Evolutionary conservation across 2,888 invertebrate species (phyloP).

Genomic region (Aphidoletes aphidimyza): DNA sequence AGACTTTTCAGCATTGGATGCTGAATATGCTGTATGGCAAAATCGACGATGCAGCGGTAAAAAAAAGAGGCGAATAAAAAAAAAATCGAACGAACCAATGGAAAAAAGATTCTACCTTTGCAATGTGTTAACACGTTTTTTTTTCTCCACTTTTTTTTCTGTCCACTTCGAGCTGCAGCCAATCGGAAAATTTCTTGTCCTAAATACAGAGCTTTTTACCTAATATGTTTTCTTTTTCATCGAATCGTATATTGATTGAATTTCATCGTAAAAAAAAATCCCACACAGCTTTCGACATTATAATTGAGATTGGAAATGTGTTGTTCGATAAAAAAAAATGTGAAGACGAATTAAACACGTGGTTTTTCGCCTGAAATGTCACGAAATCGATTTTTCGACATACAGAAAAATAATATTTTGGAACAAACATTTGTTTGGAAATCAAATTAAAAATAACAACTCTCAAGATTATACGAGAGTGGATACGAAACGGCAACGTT

Average conservation of each 20-base stretch:
- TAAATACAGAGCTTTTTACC: not conserved
- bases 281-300: not conserved
- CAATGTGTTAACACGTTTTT: constrained; percentile 28
- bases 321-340: not conserved
- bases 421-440: not conserved
- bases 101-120: constrained; percentile 25
- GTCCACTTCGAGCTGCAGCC: not conserved
- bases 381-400: too few species aligned
- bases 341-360: not conserved
- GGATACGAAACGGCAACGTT: not conserved
- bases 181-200: not conserved
- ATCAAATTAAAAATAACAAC: not conserved
- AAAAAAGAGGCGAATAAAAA: not conserved
- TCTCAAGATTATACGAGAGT: not conserved
- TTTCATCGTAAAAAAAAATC: not conserved
- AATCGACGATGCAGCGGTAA: not conserved
- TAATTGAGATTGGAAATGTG: constrained; percentile 1
- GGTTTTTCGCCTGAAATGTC: not conserved
- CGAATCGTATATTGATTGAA: constrained; percentile 1
- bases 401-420: too few species aligned
- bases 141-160: not conserved
- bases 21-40: not conserved
- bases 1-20: constrained; percentile 33
- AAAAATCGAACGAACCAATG: too few species aligned
- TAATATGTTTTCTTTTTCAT: not conserved